phyloP scores from a whole-genome alignment of 2,797 vertebrate genomes.

The Oophaga sylvatica region DNA sequence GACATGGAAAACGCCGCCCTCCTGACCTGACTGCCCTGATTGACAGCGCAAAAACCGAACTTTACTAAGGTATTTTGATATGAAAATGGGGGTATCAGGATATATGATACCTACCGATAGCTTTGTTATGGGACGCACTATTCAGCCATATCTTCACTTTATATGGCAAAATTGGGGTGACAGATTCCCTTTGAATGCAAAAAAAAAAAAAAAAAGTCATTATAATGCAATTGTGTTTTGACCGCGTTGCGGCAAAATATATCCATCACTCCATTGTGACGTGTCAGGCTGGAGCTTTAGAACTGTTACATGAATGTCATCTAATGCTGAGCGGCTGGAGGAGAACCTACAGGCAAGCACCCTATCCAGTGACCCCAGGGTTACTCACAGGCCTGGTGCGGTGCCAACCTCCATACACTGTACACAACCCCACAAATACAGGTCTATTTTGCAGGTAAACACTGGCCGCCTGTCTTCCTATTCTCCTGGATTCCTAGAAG shows the following conservation, averaged over 20 bases:
- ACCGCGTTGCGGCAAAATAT: background rate
- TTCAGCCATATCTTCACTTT: too few species aligned
- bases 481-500: slow-evolving; percentile 48
- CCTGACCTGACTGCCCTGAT: too few species aligned
- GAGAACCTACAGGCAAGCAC: background rate
- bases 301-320: background rate
- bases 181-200: too few species aligned
- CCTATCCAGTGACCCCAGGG: background rate
- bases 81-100: too few species aligned
- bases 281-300: background rate
- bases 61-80: too few species aligned
- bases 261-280: background rate
- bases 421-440: slow-evolving; percentile 23
- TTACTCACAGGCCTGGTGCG: slow-evolving; percentile 28
- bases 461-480: slow-evolving; percentile 6
- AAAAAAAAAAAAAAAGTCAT: background rate
- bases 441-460: slow-evolving; percentile 28
- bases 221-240: background rate
- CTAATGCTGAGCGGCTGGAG: background rate
- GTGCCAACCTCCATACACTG: slow-evolving; percentile 12
- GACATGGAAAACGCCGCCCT: too few species aligned
- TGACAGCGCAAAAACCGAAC: too few species aligned
- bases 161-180: too few species aligned
- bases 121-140: too few species aligned
- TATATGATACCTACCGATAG: too few species aligned